A percentile compares a stretch with the other conserved stretches of the same genome.
phyloP scores from a whole-genome alignment of 2,888 invertebrate genomes.

The Volucella inflata region DNA sequence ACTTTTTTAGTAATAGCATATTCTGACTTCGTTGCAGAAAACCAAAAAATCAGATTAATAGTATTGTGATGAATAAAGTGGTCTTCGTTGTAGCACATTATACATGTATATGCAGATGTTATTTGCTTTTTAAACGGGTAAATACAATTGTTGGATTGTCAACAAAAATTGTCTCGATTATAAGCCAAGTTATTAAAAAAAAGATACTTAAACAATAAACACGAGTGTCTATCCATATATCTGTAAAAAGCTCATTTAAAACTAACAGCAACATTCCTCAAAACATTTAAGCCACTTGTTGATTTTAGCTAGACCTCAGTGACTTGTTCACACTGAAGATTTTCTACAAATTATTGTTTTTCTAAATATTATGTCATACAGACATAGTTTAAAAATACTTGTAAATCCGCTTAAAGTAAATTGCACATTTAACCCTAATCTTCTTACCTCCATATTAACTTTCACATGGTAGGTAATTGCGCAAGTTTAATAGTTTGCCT shows the following conservation, averaged over 20 bases:
- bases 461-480: conserved; percentile 60
- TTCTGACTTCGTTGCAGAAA: too few relatives aligned
- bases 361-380: conserved; percentile 25
- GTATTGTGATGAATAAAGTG: too few relatives aligned
- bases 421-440: conserved; percentile 46
- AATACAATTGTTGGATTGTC: too few relatives aligned
- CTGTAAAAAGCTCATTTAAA: conserved; percentile 18
- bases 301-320: conserved; percentile 35
- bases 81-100: too few relatives aligned
- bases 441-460: conserved; percentile 28
- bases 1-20: too few relatives aligned
- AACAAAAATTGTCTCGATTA: too few relatives aligned
- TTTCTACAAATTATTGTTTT: conserved; percentile 31
- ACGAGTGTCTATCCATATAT: too few relatives aligned
- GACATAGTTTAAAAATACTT: conserved; percentile 39
- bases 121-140: too few relatives aligned
- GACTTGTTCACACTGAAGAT: conserved; percentile 4
- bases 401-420: conserved; percentile 63
- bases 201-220: too few relatives aligned
- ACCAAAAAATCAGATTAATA: too few relatives aligned
- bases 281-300: conserved; percentile 26
- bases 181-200: too few relatives aligned
- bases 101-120: too few relatives aligned
- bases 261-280: conserved; percentile 22
- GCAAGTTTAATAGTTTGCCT: conserved; percentile 41